Conservation (phyloP, 2,113 vertebrate genomes). For the Pedetes capensis region DNA sequence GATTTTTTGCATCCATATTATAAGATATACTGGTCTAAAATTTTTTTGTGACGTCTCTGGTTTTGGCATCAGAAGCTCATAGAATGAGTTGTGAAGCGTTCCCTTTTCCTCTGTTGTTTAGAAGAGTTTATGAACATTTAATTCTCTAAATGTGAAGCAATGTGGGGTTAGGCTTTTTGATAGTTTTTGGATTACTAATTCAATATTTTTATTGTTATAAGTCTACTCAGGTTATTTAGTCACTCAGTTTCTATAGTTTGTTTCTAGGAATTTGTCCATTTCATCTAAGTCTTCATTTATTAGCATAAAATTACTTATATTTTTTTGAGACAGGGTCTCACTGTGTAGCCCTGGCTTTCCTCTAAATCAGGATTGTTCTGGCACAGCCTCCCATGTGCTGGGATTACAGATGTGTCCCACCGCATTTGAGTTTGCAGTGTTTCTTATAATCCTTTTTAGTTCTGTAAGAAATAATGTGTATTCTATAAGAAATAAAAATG, state of each 20-base stretch:
- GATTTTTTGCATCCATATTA: too few species aligned
- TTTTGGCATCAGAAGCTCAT: too few species aligned
- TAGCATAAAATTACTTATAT: not conserved
- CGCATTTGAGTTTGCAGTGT: not conserved
- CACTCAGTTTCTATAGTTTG: not conserved
- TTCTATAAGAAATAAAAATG: too few species aligned
- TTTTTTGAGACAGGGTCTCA: too few species aligned
- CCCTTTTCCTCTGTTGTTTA: not conserved
- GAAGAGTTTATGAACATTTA: not conserved
- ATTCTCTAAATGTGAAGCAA: not conserved
- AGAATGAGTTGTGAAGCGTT: not conserved
- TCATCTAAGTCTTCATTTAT: not conserved
- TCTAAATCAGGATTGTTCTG: too few species aligned
- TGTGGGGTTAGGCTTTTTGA: not conserved
- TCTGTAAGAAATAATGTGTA: too few species aligned
- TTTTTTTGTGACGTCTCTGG: too few species aligned
- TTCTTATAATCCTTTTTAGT: not conserved
- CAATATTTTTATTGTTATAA: not conserved
- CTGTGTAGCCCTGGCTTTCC: too few species aligned
- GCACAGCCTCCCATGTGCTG: too few species aligned
- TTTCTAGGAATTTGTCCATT: constrained; percentile 3
- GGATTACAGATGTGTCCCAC: too few species aligned
- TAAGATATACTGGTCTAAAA: too few species aligned
- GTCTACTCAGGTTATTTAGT: not conserved
- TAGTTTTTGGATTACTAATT: not conserved